Conservation (phyloP, 2,888 invertebrate genomes). For the Lasioglossum vierecki region DNA sequence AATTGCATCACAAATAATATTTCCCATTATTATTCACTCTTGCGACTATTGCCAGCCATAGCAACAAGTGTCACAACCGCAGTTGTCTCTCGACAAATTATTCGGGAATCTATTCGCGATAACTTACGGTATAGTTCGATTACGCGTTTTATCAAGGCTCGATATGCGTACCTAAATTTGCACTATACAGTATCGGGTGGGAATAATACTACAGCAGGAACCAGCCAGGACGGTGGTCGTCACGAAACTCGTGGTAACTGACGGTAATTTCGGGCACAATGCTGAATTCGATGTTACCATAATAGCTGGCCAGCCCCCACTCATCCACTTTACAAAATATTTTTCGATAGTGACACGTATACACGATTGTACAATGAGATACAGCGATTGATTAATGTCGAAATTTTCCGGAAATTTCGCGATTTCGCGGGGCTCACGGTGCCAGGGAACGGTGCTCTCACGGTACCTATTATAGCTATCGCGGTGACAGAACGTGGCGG, state of each 20-base stretch:
- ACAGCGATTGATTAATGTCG: conserved; percentile 16
- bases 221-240: conserved; percentile 67
- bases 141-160: not conserved
- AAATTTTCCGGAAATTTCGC: not conserved
- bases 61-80: conserved; percentile 12
- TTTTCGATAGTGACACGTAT: conserved; percentile 9
- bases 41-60: not conserved
- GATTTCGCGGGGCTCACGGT: not conserved
- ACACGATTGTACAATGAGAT: not conserved
- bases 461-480: not conserved
- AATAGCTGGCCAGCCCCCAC: conserved; percentile 77
- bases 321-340: conserved; percentile 60
- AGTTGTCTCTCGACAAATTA: not conserved
- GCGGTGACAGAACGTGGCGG: not conserved
- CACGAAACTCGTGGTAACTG: conserved; percentile 70
- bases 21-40: not conserved
- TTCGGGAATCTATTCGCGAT: not conserved
- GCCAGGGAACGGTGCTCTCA: not conserved
- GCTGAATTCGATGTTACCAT: conserved; percentile 75
- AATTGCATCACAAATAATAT: not conserved
- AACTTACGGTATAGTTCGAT: not conserved
- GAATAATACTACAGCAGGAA: conserved; percentile 49
- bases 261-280: conserved; percentile 72
- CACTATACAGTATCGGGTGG: conserved; percentile 16
- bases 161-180: conserved; percentile 35